Conservation (phyloP, 1,140 invertebrate genomes). For the Mactra quadrangularis region DNA sequence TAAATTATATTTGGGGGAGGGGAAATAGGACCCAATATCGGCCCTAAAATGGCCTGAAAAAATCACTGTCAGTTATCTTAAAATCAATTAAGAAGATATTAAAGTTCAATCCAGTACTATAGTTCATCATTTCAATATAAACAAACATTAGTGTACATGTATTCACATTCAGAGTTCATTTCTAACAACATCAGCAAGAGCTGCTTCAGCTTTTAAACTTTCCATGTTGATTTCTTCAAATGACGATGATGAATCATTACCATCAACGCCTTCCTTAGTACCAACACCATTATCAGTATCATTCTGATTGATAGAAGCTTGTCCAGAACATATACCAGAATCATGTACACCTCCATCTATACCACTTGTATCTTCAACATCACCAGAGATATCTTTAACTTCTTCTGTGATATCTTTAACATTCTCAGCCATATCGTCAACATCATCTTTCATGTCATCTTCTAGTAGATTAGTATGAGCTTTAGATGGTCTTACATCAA, state of each 20-base stretch:
- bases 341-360: conserved; percentile 6
- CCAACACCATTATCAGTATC: conserved; percentile 19
- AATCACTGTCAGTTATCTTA: no score
- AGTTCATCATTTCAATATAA: no score
- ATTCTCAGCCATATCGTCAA: background rate
- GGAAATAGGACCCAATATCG: no score
- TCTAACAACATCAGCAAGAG: background rate
- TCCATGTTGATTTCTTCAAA: conserved; percentile 70
- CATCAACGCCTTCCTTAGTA: conserved; percentile 3
- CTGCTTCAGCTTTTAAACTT: background rate
- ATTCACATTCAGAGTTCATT: background rate
- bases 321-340: conserved; percentile 50
- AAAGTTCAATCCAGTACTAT: no score
- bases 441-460: conserved; percentile 1
- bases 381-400: conserved; percentile 11
- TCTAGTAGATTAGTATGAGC: conserved; percentile 56
- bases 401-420: background rate
- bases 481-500: conserved; percentile 47
- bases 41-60: no score
- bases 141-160: no score
- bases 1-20: no score
- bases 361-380: background rate
- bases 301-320: conserved; percentile 29
- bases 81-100: no score
- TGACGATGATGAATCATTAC: conserved; percentile 65